These are phyloP conservation scores for Zaprionus gabonicus DNA, from an alignment of 1,140 invertebrate genomes.

Conservation along the genomic window DNA sequence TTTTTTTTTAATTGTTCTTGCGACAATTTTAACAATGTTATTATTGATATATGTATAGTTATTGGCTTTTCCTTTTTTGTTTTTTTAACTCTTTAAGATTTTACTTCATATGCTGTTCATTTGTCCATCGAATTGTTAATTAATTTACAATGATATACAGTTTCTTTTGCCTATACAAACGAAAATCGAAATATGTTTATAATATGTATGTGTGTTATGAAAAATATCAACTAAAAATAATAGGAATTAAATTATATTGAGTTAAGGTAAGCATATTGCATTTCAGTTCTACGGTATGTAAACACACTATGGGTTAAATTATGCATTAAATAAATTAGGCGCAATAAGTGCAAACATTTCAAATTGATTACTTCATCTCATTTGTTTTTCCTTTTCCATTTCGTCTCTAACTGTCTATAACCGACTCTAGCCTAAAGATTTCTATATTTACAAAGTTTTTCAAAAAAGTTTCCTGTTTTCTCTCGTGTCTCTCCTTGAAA, in stretches of 20 bases:
- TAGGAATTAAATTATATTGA: conserved; percentile 78
- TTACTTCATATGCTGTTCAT: conserved; percentile 59
- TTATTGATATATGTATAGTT: conserved; percentile 66
- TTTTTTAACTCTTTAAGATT: conserved; percentile 55
- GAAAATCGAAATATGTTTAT: conserved; percentile 22
- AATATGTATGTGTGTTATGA: conserved; percentile 21
- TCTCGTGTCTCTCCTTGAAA: conserved; percentile 50
- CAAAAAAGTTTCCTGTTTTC: conserved; percentile 43
- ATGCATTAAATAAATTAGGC: conserved; percentile 71
- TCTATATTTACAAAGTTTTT: conserved; percentile 60
- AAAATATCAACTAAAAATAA: conserved; percentile 67
- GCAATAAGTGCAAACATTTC: conserved; percentile 72
- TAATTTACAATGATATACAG: conserved; percentile 79
- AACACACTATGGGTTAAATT: conserved; percentile 54
- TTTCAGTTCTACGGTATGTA: conserved; percentile 76
- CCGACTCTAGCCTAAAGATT: conserved; percentile 41
- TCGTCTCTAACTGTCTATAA: conserved; percentile 9
- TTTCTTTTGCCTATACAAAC: conserved; percentile 42
- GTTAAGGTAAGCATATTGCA: conserved; percentile 82
- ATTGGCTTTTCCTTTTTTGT: conserved; percentile 16
- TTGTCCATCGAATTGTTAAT: conserved; percentile 41
- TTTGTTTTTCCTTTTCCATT: conserved; percentile 19
- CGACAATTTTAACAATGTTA: conserved; percentile 81
- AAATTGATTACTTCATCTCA: conserved; percentile 42
- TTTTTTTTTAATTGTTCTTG: conserved; percentile 80